Percentiles rank a stretch among this genome's conserved stretches.
phyloP scores from a whole-genome alignment of 2,113 vertebrate genomes.

The Eulemur macaco region DNA sequence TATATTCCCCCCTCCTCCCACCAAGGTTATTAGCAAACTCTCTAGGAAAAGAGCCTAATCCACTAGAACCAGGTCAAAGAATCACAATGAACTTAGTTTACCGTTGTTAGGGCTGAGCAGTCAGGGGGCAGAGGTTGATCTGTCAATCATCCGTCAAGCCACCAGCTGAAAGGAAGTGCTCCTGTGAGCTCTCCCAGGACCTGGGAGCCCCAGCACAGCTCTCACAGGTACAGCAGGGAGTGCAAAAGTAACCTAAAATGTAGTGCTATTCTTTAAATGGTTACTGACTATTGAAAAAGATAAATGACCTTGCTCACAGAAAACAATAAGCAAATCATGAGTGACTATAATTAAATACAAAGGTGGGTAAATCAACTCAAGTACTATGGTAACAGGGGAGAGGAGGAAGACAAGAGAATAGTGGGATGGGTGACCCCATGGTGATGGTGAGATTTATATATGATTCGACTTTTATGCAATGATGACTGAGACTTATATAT shows the following conservation, averaged over 20 bases:
- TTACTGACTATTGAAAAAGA: not conserved
- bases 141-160: not conserved
- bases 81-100: not conserved
- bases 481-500: not conserved
- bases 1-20: constrained; percentile 1
- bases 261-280: not conserved
- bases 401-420: not conserved
- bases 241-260: not conserved
- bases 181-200: not conserved
- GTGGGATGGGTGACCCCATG: not conserved
- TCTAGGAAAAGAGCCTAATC: constrained; percentile 7
- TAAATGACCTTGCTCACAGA: not conserved
- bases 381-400: not conserved
- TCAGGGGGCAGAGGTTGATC: constrained; percentile 15
- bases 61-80: constrained; percentile 45
- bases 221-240: not conserved
- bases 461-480: not conserved
- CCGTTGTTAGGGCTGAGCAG: not conserved
- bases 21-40: not conserved
- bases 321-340: not conserved
- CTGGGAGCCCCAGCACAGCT: rapidly evolving
- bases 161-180: not conserved
- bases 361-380: not conserved
- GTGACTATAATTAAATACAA: not conserved
- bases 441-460: not conserved